These are phyloP conservation scores for Hoplostethus atlanticus DNA, from an alignment of 2,797 vertebrate species.

Conservation along the genomic window DNA sequence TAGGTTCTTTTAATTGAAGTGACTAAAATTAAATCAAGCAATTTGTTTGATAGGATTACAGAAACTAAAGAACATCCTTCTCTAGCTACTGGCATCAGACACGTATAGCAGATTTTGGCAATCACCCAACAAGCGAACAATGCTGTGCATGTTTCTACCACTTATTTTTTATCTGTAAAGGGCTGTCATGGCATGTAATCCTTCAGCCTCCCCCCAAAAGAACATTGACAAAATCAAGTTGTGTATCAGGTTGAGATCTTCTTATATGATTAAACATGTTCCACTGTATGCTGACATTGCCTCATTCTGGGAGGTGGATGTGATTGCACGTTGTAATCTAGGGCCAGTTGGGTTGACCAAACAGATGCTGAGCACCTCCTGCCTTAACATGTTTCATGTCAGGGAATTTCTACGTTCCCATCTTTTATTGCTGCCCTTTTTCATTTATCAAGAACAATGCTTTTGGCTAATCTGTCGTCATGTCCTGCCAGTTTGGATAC, in stretches of 20 bases:
- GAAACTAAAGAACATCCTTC: too few species aligned
- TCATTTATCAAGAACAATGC: constrained; percentile 51
- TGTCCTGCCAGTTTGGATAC: constrained; percentile 77
- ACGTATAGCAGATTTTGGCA: background rate
- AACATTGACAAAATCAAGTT: constrained; percentile 83
- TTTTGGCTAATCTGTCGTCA: constrained; percentile 64
- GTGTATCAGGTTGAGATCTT: constrained; percentile 78
- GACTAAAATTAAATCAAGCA: too few species aligned
- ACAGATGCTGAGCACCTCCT: constrained; percentile 61
- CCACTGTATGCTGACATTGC: constrained; percentile 68
- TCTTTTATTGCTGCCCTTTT: constrained; percentile 22
- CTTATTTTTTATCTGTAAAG: background rate
- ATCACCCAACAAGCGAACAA: background rate
- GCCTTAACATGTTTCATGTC: background rate
- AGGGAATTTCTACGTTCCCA: background rate
- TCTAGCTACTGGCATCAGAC: background rate
- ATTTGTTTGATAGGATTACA: too few species aligned
- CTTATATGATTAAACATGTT: constrained; percentile 85
- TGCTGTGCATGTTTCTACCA: background rate
- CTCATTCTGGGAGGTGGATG: constrained; percentile 49
- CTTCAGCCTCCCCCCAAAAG: constrained; percentile 72
- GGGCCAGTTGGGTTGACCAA: constrained; percentile 36
- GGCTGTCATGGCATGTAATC: constrained; percentile 27
- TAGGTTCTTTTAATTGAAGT: too few species aligned
- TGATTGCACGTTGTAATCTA: constrained; percentile 80